These are phyloP conservation scores for Calcarius ornatus DNA, from an alignment of 2,113 vertebrate species.

Conservation along the genomic window DNA sequence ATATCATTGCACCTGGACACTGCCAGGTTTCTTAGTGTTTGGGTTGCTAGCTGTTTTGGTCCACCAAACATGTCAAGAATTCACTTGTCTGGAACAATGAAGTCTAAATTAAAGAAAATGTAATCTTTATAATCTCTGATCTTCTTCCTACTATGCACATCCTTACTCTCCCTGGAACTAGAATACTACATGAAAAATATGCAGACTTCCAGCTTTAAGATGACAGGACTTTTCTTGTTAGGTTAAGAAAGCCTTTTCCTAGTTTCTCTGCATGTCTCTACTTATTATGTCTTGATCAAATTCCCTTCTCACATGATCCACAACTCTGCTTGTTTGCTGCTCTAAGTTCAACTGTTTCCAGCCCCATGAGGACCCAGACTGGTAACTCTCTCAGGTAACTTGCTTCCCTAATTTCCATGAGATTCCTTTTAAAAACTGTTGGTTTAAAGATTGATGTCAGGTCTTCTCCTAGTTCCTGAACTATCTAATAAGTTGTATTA, in stretches of 20 bases:
- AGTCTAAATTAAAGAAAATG: background rate
- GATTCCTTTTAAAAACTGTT: background rate
- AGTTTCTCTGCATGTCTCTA: background rate
- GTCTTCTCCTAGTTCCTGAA: background rate
- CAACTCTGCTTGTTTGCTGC: background rate
- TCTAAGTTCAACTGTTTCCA: background rate
- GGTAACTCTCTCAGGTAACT: background rate
- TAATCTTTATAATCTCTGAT: background rate
- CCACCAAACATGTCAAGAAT: background rate
- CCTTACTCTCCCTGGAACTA: background rate
- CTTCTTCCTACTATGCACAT: background rate
- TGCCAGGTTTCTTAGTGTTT: background rate
- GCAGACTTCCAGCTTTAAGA: background rate
- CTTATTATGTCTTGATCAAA: background rate
- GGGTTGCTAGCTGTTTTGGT: background rate
- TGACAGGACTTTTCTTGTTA: background rate
- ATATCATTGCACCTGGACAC: background rate
- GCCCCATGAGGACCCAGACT: background rate
- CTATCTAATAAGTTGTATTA: background rate
- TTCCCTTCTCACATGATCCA: background rate
- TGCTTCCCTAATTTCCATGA: background rate
- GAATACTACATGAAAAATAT: background rate
- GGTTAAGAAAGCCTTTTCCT: background rate
- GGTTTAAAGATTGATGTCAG: background rate
- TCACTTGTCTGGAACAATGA: background rate